These are phyloP conservation scores for Xestia c-nigrum DNA, from an alignment of 2,888 invertebrate genomes.

Conservation along the genomic window DNA sequence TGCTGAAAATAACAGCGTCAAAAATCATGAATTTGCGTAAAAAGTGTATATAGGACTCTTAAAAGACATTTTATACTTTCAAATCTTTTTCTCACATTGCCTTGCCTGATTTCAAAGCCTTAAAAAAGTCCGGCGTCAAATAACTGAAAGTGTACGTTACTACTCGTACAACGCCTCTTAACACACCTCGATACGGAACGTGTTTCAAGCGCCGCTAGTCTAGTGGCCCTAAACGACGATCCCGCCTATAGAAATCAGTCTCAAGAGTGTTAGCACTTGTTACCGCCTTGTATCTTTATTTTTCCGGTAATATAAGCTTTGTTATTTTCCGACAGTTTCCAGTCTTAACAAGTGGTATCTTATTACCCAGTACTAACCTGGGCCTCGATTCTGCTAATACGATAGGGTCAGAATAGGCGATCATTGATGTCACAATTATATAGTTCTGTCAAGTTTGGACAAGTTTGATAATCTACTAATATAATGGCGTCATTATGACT, in stretches of 20 bases:
- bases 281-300: constrained; percentile 16
- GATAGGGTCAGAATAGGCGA: no score
- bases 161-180: constrained; percentile 25
- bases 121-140: not conserved
- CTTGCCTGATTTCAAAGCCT: not conserved
- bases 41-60: no score
- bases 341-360: no score
- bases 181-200: constrained; percentile 27
- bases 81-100: not conserved
- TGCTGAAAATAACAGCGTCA: no score
- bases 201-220: constrained; percentile 35
- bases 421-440: no score
- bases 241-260: constrained; percentile 23
- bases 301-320: not conserved
- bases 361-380: no score
- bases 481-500: no score
- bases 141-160: constrained; percentile 17
- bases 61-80: not conserved
- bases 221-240: constrained; percentile 45
- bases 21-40: no score
- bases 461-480: no score
- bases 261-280: constrained; percentile 18
- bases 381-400: no score
- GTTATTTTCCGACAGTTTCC: not conserved
- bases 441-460: no score